Conservation (phyloP, 2,888 invertebrate species). For the Apodemia hepburni region DNA sequence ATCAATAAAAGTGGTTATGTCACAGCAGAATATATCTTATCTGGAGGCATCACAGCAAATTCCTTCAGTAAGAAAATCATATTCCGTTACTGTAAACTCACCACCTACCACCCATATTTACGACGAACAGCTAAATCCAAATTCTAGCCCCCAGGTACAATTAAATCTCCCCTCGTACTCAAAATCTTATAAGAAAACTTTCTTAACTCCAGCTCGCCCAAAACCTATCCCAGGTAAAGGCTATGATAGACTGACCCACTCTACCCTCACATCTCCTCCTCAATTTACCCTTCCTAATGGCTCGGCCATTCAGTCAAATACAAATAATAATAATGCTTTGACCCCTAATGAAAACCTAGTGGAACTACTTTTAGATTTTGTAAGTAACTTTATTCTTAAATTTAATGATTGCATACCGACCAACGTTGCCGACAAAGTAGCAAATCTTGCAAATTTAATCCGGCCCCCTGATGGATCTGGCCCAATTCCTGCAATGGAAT, state of each 20-base stretch:
- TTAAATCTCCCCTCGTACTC: no score
- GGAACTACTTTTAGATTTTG: not conserved
- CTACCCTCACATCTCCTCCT: not conserved
- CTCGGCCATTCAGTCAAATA: no score
- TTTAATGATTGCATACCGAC: slow-evolving; percentile 1
- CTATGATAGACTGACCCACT: not conserved
- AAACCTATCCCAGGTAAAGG: not conserved
- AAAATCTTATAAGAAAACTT: not conserved
- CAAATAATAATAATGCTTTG: no score
- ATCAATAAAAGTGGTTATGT: slow-evolving; percentile 1
- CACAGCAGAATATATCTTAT: slow-evolving; percentile 9
- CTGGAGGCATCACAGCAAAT: not conserved
- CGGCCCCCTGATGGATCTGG: no score
- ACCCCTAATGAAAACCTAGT: not conserved
- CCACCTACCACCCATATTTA: not conserved
- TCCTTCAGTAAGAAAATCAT: not conserved
- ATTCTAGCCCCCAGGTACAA: no score
- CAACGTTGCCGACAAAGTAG: not conserved
- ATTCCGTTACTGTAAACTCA: not conserved
- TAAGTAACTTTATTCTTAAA: not conserved
- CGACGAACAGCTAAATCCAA: not conserved
- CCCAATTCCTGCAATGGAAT: no score
- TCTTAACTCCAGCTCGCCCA: not conserved
- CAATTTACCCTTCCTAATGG: not conserved
- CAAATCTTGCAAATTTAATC: not conserved